phyloP scores from a whole-genome alignment of 2,888 invertebrate species.

The Neoaliturus tenellus region DNA sequence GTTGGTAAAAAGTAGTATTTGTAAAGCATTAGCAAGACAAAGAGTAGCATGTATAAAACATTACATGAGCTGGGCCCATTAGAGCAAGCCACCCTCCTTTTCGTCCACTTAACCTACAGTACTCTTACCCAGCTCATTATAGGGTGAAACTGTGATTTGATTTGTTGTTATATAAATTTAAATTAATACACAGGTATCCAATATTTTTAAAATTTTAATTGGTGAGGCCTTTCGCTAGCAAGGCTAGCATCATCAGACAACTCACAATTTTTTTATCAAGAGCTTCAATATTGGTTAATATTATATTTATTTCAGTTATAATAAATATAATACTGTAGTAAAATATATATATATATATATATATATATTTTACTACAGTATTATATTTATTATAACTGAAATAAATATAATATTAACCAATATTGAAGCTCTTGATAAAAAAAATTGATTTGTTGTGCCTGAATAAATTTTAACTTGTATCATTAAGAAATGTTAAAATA shows the following conservation, averaged over 20 bases:
- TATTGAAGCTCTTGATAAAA: too few relatives aligned
- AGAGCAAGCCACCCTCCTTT: not conserved
- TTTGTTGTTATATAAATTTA: not conserved
- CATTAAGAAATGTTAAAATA: too few relatives aligned
- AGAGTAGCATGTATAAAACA: constrained; percentile 23
- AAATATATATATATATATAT: too few relatives aligned
- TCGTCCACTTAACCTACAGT: not conserved
- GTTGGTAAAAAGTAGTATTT: not conserved
- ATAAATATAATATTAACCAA: too few relatives aligned
- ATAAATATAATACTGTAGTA: too few relatives aligned
- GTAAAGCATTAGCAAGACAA: constrained; percentile 38
- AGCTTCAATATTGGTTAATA: too few relatives aligned
- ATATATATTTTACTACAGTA: too few relatives aligned
- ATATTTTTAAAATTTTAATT: not conserved
- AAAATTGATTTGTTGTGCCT: not conserved
- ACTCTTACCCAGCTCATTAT: not conserved
- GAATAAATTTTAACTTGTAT: too few relatives aligned
- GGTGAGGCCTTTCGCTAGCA: not conserved
- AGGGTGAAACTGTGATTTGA: not conserved
- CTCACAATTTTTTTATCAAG: too few relatives aligned
- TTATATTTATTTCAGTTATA: not conserved
- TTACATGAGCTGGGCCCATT: constrained; percentile 18
- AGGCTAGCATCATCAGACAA: too few relatives aligned
- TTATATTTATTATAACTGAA: not conserved
- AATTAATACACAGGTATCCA: not conserved